phyloP scores from a whole-genome alignment of 2,888 invertebrate genomes.

The Hypomecis atomaria region DNA sequence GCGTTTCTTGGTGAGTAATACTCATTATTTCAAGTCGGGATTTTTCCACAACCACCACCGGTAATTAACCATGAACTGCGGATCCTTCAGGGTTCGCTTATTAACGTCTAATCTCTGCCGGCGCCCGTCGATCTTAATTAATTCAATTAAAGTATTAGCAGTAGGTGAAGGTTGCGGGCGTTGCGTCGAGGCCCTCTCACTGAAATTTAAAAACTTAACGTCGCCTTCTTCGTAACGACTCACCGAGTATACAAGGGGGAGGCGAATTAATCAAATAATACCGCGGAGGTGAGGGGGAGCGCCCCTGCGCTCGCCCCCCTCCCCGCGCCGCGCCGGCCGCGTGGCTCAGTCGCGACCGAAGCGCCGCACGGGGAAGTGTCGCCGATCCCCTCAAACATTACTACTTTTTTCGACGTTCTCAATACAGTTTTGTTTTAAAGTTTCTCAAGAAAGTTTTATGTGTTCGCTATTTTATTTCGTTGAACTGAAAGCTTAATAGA shows the following conservation, averaged over 20 bases:
- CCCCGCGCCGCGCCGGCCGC: constrained; percentile 70
- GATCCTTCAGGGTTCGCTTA: constrained; percentile 76
- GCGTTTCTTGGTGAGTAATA: constrained; percentile 75
- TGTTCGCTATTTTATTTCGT: constrained; percentile 69
- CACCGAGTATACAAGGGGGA: constrained; percentile 83
- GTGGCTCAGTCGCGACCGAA: constrained; percentile 81
- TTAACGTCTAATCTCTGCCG: constrained; percentile 80
- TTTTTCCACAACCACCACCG: constrained; percentile 70
- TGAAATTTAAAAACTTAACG: constrained; percentile 83
- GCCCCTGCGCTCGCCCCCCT: constrained; percentile 51
- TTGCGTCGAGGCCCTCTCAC: constrained; percentile 77
- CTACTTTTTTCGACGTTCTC: constrained; percentile 84
- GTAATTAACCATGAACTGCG: constrained; percentile 78
- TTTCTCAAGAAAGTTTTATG: constrained; percentile 78
- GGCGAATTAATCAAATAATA: constrained; percentile 85
- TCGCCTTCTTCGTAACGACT: constrained; percentile 81
- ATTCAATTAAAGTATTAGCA: constrained; percentile 80
- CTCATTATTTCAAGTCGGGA: constrained; percentile 77
- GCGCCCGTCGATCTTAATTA: constrained; percentile 77
- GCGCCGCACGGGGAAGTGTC: constrained; percentile 79
- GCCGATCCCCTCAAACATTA: constrained; percentile 71
- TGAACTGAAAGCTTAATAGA: constrained; percentile 71
- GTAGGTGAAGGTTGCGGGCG: constrained; percentile 83
- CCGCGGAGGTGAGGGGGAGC: constrained; percentile 75
- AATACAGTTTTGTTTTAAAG: constrained; percentile 80